Conservation (phyloP, 2,113 vertebrate genomes). For the Aphelocoma coerulescens region DNA sequence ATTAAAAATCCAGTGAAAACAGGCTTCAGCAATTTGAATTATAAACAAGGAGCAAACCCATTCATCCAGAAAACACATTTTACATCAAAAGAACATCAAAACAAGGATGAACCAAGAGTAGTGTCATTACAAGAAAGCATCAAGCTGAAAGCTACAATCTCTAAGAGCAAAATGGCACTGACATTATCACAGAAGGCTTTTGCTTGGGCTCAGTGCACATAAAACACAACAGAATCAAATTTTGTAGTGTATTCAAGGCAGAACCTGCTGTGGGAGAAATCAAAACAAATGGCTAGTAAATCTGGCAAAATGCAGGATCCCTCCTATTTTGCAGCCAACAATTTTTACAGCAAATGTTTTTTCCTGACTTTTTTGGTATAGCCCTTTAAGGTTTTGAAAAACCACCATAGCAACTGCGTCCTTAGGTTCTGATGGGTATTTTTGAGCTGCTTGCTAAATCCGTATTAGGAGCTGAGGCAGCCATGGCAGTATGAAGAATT, state of each 20-base stretch:
- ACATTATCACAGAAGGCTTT: background rate
- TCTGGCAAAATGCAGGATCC: background rate
- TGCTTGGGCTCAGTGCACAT: background rate
- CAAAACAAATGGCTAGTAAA: background rate
- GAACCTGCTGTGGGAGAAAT: background rate
- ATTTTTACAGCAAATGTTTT: background rate
- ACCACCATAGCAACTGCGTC: background rate
- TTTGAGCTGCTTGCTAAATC: slow-evolving; percentile 59
- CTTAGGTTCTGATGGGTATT: slow-evolving; percentile 28
- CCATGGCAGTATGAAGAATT: slow-evolving; percentile 34
- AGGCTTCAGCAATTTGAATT: background rate
- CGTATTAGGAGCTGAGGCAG: slow-evolving; percentile 50
- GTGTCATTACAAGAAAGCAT: background rate
- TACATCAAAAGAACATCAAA: slow-evolving; percentile 12
- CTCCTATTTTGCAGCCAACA: background rate
- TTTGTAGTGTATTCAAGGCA: background rate
- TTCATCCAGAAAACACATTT: slow-evolving; percentile 14
- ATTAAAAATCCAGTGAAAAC: slow-evolving; percentile 2
- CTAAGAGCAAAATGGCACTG: slow-evolving; percentile 29
- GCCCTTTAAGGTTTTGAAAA: background rate
- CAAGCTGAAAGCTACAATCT: slow-evolving; percentile 19
- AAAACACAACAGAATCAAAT: background rate
- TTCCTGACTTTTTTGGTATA: background rate
- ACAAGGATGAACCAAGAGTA: background rate
- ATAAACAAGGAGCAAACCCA: background rate